Evolutionary conservation across 2,113 vertebrate species (phyloP), one percentile per base, ranked within the genome.

Genomic region (Anas platyrhynchos): DNA sequence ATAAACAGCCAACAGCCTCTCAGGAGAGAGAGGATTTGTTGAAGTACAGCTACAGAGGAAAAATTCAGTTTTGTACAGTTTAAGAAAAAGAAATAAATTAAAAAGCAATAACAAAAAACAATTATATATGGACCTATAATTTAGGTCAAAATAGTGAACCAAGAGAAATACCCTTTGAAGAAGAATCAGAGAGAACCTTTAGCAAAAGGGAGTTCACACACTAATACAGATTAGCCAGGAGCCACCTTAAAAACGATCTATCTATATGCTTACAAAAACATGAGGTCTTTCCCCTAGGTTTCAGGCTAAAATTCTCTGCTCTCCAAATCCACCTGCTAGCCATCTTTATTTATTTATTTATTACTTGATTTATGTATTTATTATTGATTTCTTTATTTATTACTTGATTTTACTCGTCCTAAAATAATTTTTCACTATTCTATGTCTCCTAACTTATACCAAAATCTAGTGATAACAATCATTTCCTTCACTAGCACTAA

Each of bases 1-100:
- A 95, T 92, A 95, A 87, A 93, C 41, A 95, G 67, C 77, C 68
- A 92, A 88, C 59, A 58, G 83, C 25, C 75, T 89, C 75, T 76
- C 68, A 72, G 78, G 75, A 87, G 43, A 86, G 66, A 78, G 38
- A 61, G 43, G 34, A 68, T 77, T 67, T 71, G 71, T 77, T 0
- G 0, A 43, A 79, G 93, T 73, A 61, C 10, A 83, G 52, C 26
- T 82, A 25, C 63, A 82, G 32, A 88, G 74, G 26, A 89, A 92
- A 80, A 67, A 61, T 6, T 13, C 7, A 67, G 61, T 79, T 86
- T 85, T 3, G 6, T 90, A 87, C 1, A 1, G 18, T 83, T 88
- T 71, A 17, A 59, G 15, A 91, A 62, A 86, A 94, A 63, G 91
- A 88, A 72, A 82, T 63, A 52, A 25, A 50, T 23, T 23, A 13